phyloP scores from a whole-genome alignment of 2,888 invertebrate species.

The Caenorhabditis sp. region DNA sequence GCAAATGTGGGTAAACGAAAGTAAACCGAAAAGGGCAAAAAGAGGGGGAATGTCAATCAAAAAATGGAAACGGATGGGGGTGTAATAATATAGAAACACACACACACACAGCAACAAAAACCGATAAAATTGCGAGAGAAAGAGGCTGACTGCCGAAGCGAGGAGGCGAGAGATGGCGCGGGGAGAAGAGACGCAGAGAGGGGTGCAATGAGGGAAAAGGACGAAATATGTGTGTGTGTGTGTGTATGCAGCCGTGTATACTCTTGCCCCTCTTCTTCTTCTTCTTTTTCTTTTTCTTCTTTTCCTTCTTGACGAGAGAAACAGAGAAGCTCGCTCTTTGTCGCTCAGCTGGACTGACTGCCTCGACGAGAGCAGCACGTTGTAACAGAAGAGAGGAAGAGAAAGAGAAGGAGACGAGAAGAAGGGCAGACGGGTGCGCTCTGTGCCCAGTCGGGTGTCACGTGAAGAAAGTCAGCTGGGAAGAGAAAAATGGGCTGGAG shows the following conservation, averaged over 20 bases:
- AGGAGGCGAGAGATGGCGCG: constrained; percentile 13
- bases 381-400: constrained; percentile 36
- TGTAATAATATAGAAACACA: constrained; percentile 57
- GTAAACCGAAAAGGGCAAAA: constrained; percentile 35
- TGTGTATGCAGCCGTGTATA: constrained; percentile 60
- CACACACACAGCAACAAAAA: constrained; percentile 58
- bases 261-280: constrained; percentile 21
- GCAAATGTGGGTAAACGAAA: constrained; percentile 9
- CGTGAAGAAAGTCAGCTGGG: constrained; percentile 38
- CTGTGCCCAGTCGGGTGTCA: constrained; percentile 36
- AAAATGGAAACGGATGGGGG: constrained; percentile 25
- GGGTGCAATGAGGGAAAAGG: constrained; percentile 29
- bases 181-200: constrained; percentile 32
- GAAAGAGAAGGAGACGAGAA: constrained; percentile 10
- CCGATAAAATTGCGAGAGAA: constrained; percentile 43
- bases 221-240: constrained; percentile 44
- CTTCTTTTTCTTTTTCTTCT: constrained; percentile 17
- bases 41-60: constrained; percentile 40
- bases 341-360: constrained; percentile 36
- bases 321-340: constrained; percentile 27
- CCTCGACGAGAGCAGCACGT: constrained; percentile 5
- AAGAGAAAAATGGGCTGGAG: background rate
- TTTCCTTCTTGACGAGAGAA: constrained; percentile 13
- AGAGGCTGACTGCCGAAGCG: constrained; percentile 16
- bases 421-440: constrained; percentile 51